These are phyloP conservation scores for Brachionus angularis DNA, from an alignment of 1,140 invertebrate species.

Conservation along the genomic window DNA sequence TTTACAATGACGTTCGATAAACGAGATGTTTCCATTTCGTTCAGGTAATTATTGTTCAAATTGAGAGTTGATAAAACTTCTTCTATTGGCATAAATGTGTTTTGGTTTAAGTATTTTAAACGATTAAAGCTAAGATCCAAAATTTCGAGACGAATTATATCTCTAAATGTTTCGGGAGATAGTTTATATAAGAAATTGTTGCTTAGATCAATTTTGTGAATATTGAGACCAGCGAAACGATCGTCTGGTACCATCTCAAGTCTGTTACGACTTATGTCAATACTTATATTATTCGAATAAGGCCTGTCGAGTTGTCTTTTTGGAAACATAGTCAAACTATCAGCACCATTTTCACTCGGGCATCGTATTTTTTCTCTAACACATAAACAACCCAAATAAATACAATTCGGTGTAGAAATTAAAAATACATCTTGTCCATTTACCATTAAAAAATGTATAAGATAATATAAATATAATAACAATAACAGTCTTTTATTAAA, in stretches of 20 bases:
- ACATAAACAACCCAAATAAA: constrained; percentile 24
- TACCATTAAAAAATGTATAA: no score
- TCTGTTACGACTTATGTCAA: constrained; percentile 4
- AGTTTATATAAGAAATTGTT: constrained; percentile 16
- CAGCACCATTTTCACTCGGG: background rate
- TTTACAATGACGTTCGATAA: background rate
- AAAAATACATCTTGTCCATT: no score
- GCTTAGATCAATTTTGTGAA: constrained; percentile 23
- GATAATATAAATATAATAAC: no score
- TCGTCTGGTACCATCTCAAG: constrained; percentile 34
- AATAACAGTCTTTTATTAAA: no score
- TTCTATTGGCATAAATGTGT: constrained; percentile 39
- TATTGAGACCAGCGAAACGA: background rate
- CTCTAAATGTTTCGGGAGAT: constrained; percentile 13
- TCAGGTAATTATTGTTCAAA: constrained; percentile 15
- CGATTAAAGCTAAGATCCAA: constrained; percentile 34
- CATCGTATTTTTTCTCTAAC: constrained; percentile 15
- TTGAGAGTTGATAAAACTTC: background rate
- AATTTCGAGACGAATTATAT: background rate
- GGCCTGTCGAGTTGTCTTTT: constrained; percentile 2
- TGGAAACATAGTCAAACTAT: constrained; percentile 25
- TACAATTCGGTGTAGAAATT: constrained; percentile 28
- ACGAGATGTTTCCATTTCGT: constrained; percentile 29
- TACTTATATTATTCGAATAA: background rate
- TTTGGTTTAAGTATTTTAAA: constrained; percentile 3